A percentile compares a stretch with the other conserved stretches of the same genome.
These are phyloP conservation scores for Ailurus styani DNA, from an alignment of 2,113 vertebrate species.

Conservation along the genomic window DNA sequence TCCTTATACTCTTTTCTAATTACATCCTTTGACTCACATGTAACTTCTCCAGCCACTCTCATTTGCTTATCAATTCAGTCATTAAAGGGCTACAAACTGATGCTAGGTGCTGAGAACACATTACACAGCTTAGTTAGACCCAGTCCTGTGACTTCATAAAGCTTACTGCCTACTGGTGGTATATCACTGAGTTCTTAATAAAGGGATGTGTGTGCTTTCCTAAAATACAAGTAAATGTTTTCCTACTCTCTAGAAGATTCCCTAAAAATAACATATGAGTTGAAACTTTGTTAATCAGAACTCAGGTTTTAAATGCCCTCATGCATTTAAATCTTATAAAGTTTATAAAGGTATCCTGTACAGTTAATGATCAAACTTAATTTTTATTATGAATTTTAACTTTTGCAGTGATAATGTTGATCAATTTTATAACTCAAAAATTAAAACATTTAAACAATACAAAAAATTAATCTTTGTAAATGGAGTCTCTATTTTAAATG, in stretches of 20 bases:
- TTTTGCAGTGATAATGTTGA: background rate
- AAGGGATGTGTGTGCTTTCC: background rate
- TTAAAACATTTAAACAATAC: background rate
- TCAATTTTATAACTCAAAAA: background rate
- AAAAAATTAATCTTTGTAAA: background rate
- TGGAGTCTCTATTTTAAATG: constrained; percentile 17
- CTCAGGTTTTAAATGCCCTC: constrained; percentile 4
- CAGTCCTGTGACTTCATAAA: background rate
- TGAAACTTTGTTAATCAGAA: background rate
- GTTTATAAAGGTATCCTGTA: background rate
- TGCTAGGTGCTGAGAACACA: background rate
- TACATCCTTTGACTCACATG: background rate
- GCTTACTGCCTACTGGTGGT: background rate
- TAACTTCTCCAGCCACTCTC: background rate
- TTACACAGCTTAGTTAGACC: background rate
- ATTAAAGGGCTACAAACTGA: background rate
- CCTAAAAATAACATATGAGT: background rate
- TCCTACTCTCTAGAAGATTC: background rate
- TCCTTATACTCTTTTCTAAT: background rate
- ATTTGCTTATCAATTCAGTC: background rate
- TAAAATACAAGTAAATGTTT: background rate
- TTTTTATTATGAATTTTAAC: background rate
- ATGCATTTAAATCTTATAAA: background rate
- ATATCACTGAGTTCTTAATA: background rate
- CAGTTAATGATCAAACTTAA: background rate